A percentile compares a stretch with the other conserved stretches of the same genome.
These are phyloP conservation scores for Stenurella melanura DNA, from an alignment of 2,888 invertebrate genomes.

Conservation along the genomic window DNA sequence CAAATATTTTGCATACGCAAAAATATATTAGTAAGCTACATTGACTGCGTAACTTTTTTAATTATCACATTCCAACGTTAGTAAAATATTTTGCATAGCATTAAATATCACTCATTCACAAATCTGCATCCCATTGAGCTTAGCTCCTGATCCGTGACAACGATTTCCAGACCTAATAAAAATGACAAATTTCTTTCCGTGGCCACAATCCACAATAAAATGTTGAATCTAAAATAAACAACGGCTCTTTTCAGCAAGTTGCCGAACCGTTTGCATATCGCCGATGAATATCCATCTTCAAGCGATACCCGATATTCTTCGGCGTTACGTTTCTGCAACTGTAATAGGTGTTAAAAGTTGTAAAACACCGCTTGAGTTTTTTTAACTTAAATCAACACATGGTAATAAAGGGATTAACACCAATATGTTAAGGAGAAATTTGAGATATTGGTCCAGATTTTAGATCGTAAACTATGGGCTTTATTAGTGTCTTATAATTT, in stretches of 20 bases:
- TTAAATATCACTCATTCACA: not conserved
- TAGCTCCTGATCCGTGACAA: constrained; percentile 9
- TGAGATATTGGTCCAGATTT: constrained; percentile 35
- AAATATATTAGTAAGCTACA: too few relatives aligned
- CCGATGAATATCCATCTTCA: constrained; percentile 25
- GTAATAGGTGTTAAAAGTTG: constrained; percentile 42
- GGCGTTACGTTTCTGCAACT: constrained; percentile 5
- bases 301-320: constrained; percentile 30
- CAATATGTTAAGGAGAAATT: constrained; percentile 35
- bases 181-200: constrained; percentile 2
- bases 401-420: constrained; percentile 33
- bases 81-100: not conserved
- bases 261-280: constrained; percentile 29
- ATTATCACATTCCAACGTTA: not conserved
- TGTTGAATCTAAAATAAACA: constrained; percentile 25
- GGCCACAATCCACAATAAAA: constrained; percentile 7
- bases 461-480: constrained; percentile 33
- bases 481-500: constrained; percentile 26
- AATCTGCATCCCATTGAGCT: constrained; percentile 3
- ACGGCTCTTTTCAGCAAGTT: not conserved
- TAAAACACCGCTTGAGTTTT: constrained; percentile 33
- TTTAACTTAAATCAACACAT: constrained; percentile 21
- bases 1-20: too few relatives aligned
- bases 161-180: not conserved
- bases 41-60: too few relatives aligned